Evolutionary conservation across 1,140 invertebrate species (phyloP), one percentile per base, ranked within the genome.

Genomic region (Drosophila lacertosa): DNA sequence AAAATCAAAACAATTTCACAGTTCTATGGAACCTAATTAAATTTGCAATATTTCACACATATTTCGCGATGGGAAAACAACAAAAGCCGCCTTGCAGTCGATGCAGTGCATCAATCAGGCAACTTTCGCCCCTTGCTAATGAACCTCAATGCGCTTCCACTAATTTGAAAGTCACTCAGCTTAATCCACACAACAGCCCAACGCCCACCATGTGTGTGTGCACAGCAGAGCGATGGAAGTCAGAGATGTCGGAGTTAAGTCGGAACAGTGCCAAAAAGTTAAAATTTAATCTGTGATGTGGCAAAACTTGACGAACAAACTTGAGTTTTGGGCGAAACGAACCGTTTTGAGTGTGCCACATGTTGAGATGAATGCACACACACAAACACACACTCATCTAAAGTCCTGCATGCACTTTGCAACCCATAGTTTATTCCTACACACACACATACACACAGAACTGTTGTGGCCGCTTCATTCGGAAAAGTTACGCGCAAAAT

Each of bases 251-350:
- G 22, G 51, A 54, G 33, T 24, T 39, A 62, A 51, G 47, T 48
- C 42, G 39, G 45, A 40, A 42, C 71, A 66, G 70, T 82, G 83
- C 81, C 82, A 88, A 84, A 86, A 86, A 86, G 82, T 70, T 78
- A 78, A 86, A 86, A 78, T 86, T 86, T 86, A 86, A 86, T 86
- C 82, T 86, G 82, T 78, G 82, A 86, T 86, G 82, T 75, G 80
- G 77, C 82, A 78, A 86, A 86, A 86, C 62, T 86, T 86, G 77
- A 86, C 88, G 68, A 88, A 88, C 70, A 88, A 86, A 86, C 66
- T 86, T 86, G 51, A 77, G 73, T 65, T 50, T 50, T 50, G 44
- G 9, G 32, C 18, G 47, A 53, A 54, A 45, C 53, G 57, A 53
- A 65, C 40, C 53, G 44, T 71, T 54, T 32, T 65, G 59, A 47